These are phyloP conservation scores for Podarcis lilfordi DNA, from an alignment of 2,797 vertebrate species.

Conservation along the genomic window DNA sequence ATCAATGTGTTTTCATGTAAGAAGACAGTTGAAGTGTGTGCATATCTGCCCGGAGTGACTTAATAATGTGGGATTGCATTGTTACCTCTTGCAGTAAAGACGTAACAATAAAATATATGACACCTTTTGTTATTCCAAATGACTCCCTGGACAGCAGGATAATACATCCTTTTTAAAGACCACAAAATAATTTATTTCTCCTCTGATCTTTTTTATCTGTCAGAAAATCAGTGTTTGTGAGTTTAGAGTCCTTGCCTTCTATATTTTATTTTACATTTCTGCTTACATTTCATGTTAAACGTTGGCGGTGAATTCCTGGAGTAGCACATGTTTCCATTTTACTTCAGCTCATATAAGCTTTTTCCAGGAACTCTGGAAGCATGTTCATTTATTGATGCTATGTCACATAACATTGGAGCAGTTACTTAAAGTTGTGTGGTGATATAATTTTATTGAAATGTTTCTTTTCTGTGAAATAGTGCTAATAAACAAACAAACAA, in stretches of 20 bases:
- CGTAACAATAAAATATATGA: not conserved
- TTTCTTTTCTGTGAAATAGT: not conserved
- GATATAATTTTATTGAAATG: not conserved
- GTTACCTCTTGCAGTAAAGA: not conserved
- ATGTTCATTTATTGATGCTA: not conserved
- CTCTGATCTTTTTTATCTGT: not conserved
- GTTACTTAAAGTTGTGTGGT: not conserved
- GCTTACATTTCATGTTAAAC: not conserved
- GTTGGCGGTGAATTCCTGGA: not conserved
- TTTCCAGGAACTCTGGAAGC: not conserved
- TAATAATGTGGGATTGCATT: not conserved
- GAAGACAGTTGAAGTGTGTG: not conserved
- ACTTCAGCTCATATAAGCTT: not conserved
- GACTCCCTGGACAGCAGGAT: not conserved
- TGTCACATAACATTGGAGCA: not conserved
- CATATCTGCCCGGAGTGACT: not conserved
- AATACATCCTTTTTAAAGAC: not conserved
- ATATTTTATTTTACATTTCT: not conserved
- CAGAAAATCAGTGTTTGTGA: not conserved
- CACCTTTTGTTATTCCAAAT: not conserved
- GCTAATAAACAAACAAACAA: not conserved
- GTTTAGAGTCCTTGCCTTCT: not conserved
- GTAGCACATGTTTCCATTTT: not conserved
- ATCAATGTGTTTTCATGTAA: conserved; percentile 6
- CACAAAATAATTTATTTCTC: not conserved